Percentiles rank a stretch among this genome's conserved stretches.
Evolutionary conservation across 2,797 vertebrate genomes (phyloP).

Genomic region (Lophius americanus): DNA sequence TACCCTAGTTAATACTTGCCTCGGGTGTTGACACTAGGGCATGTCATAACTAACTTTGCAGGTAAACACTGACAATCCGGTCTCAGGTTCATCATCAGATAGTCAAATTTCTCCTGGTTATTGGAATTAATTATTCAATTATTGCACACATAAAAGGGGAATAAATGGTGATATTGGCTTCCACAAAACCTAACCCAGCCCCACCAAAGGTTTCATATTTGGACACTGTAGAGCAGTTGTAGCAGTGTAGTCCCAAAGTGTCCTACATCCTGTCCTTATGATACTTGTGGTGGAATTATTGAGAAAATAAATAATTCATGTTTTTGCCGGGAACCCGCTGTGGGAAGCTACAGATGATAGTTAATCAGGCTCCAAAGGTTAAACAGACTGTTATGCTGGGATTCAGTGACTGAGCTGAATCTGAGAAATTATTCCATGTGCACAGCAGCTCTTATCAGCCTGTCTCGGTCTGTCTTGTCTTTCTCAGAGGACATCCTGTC

Average conservation of each 20-base stretch:
- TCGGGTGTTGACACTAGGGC: slow-evolving; percentile 27
- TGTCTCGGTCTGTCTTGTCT: slow-evolving; percentile 57
- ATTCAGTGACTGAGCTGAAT: slow-evolving; percentile 19
- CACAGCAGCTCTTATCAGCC: slow-evolving; percentile 36
- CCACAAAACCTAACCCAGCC: neutral
- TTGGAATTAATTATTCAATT: neutral
- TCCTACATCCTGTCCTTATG: neutral
- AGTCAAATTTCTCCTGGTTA: neutral
- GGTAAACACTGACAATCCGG: neutral
- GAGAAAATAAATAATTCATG: too few species aligned
- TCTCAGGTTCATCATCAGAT: slow-evolving; percentile 6
- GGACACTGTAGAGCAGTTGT: neutral
- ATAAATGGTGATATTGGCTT: neutral
- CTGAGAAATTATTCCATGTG: slow-evolving; percentile 24
- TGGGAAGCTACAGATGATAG: slow-evolving; percentile 4
- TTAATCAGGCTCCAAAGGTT: slow-evolving; percentile 34
- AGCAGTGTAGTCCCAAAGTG: too few species aligned
- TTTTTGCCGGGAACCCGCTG: too few species aligned
- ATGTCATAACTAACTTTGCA: slow-evolving; percentile 14
- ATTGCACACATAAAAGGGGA: neutral
- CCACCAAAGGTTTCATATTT: neutral
- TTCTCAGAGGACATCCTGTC: slow-evolving; percentile 95
- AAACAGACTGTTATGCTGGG: slow-evolving; percentile 34
- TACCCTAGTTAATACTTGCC: neutral
- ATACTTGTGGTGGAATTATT: too few species aligned